Evolutionary conservation across 2,888 invertebrate species (phyloP), one percentile per base, ranked within the genome.

Genomic region (Amblyjoppa proteus): DNA sequence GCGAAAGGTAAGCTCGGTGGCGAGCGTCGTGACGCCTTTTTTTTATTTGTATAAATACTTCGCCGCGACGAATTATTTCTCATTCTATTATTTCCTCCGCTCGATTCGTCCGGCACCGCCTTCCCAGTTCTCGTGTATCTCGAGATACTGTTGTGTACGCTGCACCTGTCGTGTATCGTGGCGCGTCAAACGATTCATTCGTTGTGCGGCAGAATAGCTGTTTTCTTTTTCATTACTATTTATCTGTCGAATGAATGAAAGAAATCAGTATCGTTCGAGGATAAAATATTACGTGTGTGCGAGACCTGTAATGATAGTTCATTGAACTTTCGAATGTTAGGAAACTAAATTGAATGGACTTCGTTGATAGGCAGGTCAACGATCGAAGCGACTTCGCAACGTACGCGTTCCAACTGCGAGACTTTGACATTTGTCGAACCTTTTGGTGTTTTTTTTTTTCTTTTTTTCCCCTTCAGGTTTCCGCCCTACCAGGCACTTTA

Each of bases 1-100:
- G 53, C 90, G 86, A 87, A 94, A 93, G 91, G 94, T 94, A 88
- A 92, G 92, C 89, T 81, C 88, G 86, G 85, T 79, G 78, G 71
- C 51, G 41, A 3, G 45, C 38, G 49, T 7, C 45, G 5, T 7
- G 3, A n/a, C 16, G 11, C 20, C 13, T 38, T 20, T 56, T 31
- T 70, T 53, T 20, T 13, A 2, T 20, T 13, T 2, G 31, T 70
- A 16, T 34, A 28, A 25, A 6, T 20, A 73, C 56, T 1, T 34
- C 13, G 38, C 41, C 13, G 13, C 56, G 31, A 64, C 25, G 45
- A 56, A 7, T 56, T 70, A 45, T 56, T 64, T 28, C 31, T 6
- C 6, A 6, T 11, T 68, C 25, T 20, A 68, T 51, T 34, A 25
- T 76, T 49, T 49, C 13, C 28, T 28, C 13, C n/a, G 9, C 2